Evolutionary conservation across 2,113 vertebrate genomes (phyloP).

Genomic region (Mormoops blainvillei): DNA sequence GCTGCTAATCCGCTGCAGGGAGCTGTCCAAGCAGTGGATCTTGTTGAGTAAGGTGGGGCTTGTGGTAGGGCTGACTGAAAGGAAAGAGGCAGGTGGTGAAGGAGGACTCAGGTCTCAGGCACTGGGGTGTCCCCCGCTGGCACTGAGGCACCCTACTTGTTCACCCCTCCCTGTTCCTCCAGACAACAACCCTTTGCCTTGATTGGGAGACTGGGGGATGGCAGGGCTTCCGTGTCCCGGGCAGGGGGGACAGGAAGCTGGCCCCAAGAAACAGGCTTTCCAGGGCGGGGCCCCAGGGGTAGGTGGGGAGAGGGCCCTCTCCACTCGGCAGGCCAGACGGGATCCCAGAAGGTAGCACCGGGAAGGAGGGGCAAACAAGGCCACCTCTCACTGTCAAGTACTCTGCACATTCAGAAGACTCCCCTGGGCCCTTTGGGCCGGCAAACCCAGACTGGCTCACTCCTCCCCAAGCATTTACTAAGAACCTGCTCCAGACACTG

Average conservation of each 20-base stretch:
- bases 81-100: background rate
- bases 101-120: background rate
- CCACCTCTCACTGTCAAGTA: accelerated
- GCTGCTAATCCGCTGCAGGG: slow-evolving; percentile 86
- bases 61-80: slow-evolving; percentile 1
- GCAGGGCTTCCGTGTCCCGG: background rate
- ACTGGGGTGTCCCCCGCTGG: background rate
- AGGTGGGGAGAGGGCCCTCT: background rate
- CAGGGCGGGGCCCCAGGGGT: background rate
- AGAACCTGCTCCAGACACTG: background rate
- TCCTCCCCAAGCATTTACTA: background rate
- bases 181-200: background rate
- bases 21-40: slow-evolving; percentile 84
- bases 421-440: background rate
- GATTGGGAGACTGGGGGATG: accelerated
- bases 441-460: background rate
- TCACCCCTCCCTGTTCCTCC: background rate
- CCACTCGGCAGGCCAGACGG: background rate
- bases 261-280: background rate
- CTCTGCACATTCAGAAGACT: background rate
- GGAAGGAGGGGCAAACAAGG: background rate
- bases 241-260: background rate
- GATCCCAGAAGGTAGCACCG: too few relatives aligned
- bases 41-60: slow-evolving; percentile 69
- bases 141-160: accelerated